phyloP scores from a whole-genome alignment of 2,113 vertebrate species.

The Oxygymnocypris stewartii region DNA sequence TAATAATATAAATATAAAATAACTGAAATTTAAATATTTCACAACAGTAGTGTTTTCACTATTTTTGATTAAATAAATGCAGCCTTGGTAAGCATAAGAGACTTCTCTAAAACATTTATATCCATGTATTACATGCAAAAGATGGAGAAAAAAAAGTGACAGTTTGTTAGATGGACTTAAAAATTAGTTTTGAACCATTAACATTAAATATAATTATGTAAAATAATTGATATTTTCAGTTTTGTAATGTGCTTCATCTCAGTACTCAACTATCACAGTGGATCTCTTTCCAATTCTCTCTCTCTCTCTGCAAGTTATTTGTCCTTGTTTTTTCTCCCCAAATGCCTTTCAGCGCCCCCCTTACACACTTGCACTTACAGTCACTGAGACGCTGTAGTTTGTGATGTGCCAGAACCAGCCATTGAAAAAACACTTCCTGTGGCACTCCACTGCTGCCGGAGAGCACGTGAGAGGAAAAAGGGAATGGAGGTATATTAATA shows the following conservation, averaged over 20 bases:
- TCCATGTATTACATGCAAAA: neutral
- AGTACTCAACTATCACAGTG: neutral
- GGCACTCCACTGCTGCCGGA: conserved; percentile 6
- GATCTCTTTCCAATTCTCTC: neutral
- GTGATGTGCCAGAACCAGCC: conserved; percentile 38
- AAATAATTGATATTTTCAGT: neutral
- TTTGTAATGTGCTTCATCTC: neutral
- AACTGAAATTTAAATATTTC: too few relatives aligned
- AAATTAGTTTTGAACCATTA: neutral
- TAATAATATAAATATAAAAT: too few relatives aligned
- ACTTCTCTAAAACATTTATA: neutral
- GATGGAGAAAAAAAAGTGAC: too few relatives aligned
- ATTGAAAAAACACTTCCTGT: conserved; percentile 45
- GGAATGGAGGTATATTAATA: conserved; percentile 54
- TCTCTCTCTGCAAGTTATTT: neutral
- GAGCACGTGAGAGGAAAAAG: conserved; percentile 15
- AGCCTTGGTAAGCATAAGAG: neutral
- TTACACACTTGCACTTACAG: conserved; percentile 30
- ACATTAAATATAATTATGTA: neutral
- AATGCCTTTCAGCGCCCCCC: neutral
- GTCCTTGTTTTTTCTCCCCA: neutral
- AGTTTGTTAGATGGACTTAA: neutral
- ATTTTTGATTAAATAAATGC: neutral
- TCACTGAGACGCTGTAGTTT: conserved; percentile 36
- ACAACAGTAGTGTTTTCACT: neutral